Base-by-base conservation (phyloP, 2,888 invertebrate genomes). In the Frankliniella intonsa region DNA sequence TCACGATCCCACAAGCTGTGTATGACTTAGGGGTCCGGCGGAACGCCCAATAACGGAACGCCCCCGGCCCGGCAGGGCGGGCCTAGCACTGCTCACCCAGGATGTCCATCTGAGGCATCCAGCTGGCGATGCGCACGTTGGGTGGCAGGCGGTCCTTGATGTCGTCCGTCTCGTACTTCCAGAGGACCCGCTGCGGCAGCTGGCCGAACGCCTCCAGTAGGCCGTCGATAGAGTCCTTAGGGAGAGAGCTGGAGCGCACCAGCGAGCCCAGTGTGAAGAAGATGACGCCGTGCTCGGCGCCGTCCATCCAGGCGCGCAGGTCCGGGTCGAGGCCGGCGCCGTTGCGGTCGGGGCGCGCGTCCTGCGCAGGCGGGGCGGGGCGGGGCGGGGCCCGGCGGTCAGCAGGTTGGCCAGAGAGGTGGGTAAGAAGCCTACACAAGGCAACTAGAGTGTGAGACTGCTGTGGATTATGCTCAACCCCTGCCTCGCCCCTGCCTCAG, bases 241-340 rank as follows among this genome's bases (percentile, higher is more conserved):
- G 90, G 86, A 95, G 90, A 8, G 91, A 90, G 0, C 92, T 90
- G n/a, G 91, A 89, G 86, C 91, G 93, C 81, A 94, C 88, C 89
- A 93, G 90, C 0, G 94, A 94, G 17, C 95, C 95, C 87, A 94
- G 91, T 86, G 92, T 94, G 83, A 95, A 92, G 85, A 91, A 93
- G 84, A 95, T 89, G 8, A 94, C 91, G 0, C 94, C 94, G 82
- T 92, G 88, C 50, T 89, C 86, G 0, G 93, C 91, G 81, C 90
- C 90, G 84, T 91, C 91, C n/a, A 94, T 87, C 86, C 93, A 94
- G 83, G 89, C 88, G 83, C 90, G 89, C 9, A 94, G 86, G 49
- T 91, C 89, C 90, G 69, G 25, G 25, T 76, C 69, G 9, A 76
- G 69, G 69, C 69, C 22, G 11, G 25, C 25, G 69, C 69, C 25